Evolutionary conservation across 92 coral and sea anemone species (phyloP), one percentile per base, ranked within the genome.

Genomic region (Phenganax stokvisi): DNA sequence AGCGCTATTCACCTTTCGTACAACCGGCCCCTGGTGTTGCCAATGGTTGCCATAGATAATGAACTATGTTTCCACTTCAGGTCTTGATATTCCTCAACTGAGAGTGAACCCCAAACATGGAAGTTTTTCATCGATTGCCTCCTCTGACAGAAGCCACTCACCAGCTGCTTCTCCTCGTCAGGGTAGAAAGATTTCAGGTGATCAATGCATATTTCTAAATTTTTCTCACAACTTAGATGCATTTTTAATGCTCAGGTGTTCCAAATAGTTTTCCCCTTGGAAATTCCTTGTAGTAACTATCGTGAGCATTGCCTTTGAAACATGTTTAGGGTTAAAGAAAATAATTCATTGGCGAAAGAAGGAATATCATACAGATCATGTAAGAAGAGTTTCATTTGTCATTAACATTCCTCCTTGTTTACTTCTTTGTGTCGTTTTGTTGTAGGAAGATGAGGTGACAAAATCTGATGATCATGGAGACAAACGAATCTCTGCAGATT

Each of bases 281-380:
- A 7, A 59, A 59, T 3, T 13, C 0, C 15, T 37, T 37, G 47
- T 37, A 37, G 0, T 37, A 5, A 37, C 47, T 37, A 37, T 37
- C 5, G 47, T 37, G 47, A 37, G 7, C 10, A 6, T 65, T 65
- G 25, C 7, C 51, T 29, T 72, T 13, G 8, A 72, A 15, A 67
- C 3, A 3, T 74, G 25, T 74, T 54, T 74, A 74, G 79, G 79
- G 0, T 31, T 74, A 7, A 74, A 74, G 79, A 74, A 74, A 74
- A 74, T 74, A 11, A 74, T 74, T 2, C 79, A 62, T 8, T 74
- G 79, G 79, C 53, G 63, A 74, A 52, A 37, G 37, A 74, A 74
- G 54, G 61, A n/a, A 2, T 12, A 15, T 54, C 61, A 74, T 15
- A 31, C 51, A 17, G 62, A 74, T 69, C 74, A 28, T 9, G 79